Evolutionary conservation across 2,797 vertebrate genomes (phyloP).

Genomic region (Chelonia mydas): DNA sequence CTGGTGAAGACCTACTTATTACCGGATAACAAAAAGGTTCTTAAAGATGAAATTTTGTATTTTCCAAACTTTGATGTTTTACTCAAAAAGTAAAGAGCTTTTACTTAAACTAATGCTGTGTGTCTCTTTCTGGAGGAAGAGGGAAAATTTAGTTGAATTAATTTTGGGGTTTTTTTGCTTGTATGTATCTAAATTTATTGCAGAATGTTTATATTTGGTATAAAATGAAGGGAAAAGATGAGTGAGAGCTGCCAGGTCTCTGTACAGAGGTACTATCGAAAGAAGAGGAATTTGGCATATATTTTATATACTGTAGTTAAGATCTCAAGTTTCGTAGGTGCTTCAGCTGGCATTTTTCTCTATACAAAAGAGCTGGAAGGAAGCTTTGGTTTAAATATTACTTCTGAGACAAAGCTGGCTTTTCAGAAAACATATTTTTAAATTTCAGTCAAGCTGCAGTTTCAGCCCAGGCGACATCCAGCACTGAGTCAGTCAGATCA

Average conservation of each 20-base stretch:
- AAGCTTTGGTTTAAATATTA: neutral
- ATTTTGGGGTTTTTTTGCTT: neutral
- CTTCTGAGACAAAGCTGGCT: neutral
- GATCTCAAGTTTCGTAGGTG: neutral
- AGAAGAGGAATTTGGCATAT: neutral
- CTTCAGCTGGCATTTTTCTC: neutral
- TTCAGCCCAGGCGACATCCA: conserved; percentile 84
- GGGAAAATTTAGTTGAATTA: neutral
- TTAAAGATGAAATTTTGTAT: neutral
- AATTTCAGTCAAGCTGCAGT: conserved; percentile 87
- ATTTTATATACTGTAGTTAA: neutral
- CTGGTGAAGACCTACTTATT: neutral
- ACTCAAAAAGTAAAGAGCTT: too few relatives aligned
- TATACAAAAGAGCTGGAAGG: neutral
- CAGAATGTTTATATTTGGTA: neutral
- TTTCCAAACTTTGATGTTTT: neutral
- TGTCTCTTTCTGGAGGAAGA: neutral
- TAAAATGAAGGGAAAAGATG: neutral
- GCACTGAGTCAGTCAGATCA: conserved; percentile 69
- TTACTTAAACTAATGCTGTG: neutral
- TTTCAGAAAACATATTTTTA: neutral
- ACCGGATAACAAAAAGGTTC: neutral
- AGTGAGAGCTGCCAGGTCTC: too few relatives aligned
- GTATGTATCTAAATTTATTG: neutral
- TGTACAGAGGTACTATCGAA: too few relatives aligned